Evolutionary conservation across 2,113 vertebrate genomes (phyloP), one percentile per base, ranked within the genome.

Genomic region (Eudorcas thomsonii): DNA sequence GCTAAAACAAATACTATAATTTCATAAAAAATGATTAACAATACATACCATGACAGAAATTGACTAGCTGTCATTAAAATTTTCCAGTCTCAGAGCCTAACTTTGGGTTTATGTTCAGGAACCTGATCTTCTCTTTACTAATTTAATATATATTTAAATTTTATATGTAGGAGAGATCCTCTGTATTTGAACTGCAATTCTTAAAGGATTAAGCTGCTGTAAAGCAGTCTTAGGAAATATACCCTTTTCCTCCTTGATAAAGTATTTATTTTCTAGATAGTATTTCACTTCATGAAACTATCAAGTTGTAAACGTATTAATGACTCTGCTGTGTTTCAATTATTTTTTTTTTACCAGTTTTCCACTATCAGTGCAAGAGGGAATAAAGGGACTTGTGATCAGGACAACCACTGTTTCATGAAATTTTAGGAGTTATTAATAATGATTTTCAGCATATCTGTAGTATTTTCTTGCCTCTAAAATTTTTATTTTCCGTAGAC

Each of bases 261-360:
- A 0, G 36, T 9, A 88, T 52, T 23, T 71, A 50, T 88, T 57
- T 91, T 64, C 8, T 43, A 52, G 62, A 26, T 95, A 91, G 1
- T 48, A 1, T 30, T 67, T 94, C 64, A 88, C 3, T 80, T 3
- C 50, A 54, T 92, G 17, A 95, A 92, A 85, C 36, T 52, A 50
- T 43, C 60, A 85, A 50, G 71, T 96, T 88, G 93, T 80, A 78
- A 89, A 93, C 16, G 74, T 95, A 92, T 86, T 55, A 93, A 85
- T 94, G 2, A 95, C 74, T 97, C 39, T 92, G 43, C 12, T 64
- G 52, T 50, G 11, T 39, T 98, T 98, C n/a, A 93, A 45, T 93
- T 97, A 43, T 2, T 71, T 78, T 64, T 90, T 48, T 84, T 54
- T 97, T 91, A 64, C 11, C 23, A 67, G 25, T 67, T 97, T 96